Evolutionary conservation across 2,797 vertebrate genomes (phyloP).

Genomic region (Neopelma chrysocephalum): DNA sequence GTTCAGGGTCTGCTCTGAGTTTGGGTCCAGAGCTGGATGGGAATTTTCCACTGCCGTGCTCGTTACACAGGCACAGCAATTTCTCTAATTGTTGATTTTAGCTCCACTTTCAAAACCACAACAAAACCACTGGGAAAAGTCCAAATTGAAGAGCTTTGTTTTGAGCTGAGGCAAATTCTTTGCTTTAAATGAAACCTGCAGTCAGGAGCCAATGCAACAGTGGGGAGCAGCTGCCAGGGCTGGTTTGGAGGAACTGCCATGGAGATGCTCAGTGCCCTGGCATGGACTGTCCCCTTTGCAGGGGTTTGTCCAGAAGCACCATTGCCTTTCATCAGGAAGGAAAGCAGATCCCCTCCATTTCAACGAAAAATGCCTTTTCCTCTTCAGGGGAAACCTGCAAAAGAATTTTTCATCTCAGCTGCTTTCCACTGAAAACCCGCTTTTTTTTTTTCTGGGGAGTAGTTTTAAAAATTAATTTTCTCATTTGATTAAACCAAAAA

Average conservation of each 20-base stretch:
- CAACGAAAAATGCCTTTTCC: not conserved
- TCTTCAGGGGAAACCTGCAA: not conserved
- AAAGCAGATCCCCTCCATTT: not conserved
- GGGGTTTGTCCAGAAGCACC: not conserved
- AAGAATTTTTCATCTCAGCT: not conserved
- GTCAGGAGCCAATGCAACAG: not conserved
- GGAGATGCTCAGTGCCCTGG: not conserved
- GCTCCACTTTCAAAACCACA: not conserved
- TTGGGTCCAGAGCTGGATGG: not conserved
- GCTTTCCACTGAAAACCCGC: not conserved
- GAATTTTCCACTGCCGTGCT: not conserved
- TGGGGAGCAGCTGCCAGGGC: not conserved
- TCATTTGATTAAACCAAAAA: not conserved
- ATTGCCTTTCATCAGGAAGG: not conserved
- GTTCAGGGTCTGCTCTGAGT: not conserved
- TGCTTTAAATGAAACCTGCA: not conserved
- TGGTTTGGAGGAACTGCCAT: not conserved
- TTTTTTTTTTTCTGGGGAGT: not conserved
- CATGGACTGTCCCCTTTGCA: not conserved
- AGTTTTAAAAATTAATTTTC: not conserved
- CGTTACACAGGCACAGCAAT: not conserved
- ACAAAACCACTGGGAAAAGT: not conserved
- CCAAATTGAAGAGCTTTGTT: not conserved
- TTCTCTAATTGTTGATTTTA: not conserved
- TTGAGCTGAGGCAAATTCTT: not conserved